These are phyloP conservation scores for Drosophila pseudotakahashii DNA, from an alignment of 2,888 invertebrate genomes.

Conservation along the genomic window DNA sequence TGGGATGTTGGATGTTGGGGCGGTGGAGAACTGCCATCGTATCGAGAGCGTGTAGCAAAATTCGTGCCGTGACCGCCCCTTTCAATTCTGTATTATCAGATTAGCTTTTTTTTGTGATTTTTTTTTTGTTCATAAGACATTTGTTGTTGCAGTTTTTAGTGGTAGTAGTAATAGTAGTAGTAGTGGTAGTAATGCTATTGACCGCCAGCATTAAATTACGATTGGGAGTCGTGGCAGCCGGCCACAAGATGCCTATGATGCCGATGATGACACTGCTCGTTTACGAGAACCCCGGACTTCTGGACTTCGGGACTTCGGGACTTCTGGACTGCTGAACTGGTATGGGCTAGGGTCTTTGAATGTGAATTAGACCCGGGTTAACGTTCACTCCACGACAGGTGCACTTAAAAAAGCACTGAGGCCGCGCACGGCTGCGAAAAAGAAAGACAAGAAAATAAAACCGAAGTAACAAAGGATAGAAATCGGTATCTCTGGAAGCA, in stretches of 20 bases:
- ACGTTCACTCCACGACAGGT: conserved; percentile 32
- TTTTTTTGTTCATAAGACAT: conserved; percentile 53
- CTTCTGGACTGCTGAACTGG: background rate
- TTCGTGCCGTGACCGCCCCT: conserved; percentile 81
- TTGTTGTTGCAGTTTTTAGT: conserved; percentile 44
- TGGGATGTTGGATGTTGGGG: conserved; percentile 34
- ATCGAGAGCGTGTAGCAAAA: conserved; percentile 73
- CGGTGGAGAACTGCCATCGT: conserved; percentile 57
- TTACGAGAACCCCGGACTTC: background rate
- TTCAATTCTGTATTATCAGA: conserved; percentile 81
- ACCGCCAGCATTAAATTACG: conserved; percentile 72
- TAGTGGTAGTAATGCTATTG: conserved; percentile 60
- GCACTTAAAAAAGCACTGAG: conserved; percentile 20
- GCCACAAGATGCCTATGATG: conserved; percentile 46
- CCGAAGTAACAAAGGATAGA: background rate
- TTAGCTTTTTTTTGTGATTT: conserved; percentile 58
- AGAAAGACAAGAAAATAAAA: background rate
- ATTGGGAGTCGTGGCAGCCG: conserved; percentile 42
- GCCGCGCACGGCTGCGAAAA: background rate
- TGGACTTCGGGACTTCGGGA: too few species aligned
- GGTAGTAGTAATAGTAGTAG: conserved; percentile 28
- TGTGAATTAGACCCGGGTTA: conserved; percentile 27
- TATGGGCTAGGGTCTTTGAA: conserved; percentile 14
- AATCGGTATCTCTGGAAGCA: conserved; percentile 1
- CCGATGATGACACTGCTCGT: conserved; percentile 49